Evolutionary conservation across 2,113 vertebrate species (phyloP), one percentile per base, ranked within the genome.

Genomic region (Mesoclemmys tuberculata): DNA sequence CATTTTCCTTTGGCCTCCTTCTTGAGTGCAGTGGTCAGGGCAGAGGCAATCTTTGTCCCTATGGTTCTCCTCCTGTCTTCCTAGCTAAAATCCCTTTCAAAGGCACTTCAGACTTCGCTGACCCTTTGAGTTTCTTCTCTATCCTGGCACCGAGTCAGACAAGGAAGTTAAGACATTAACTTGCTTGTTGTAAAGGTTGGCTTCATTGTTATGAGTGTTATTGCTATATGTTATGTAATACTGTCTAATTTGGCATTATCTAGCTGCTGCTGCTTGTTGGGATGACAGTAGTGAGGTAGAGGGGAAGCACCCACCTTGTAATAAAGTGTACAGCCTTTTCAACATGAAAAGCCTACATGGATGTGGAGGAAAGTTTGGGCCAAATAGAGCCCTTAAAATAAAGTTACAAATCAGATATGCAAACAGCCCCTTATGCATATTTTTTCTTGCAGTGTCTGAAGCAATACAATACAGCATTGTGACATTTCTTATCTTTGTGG

Each of bases 401-500:
- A 54, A n/a, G 10, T 58, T 13, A 85, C 58, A 88, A 80, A 90
- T 21, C 54, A 58, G 11, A 14, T 58, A 46, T 27, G 78, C 9
- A 77, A 83, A 71, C 22, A 44, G 31, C 35, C 58, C 58, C 58
- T 46, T 8, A 8, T 29, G 18, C 8, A 4, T 2, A 44, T 61
- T 21, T 3, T 26, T 89, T 46, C 54, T 81, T 29, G 21, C 26
- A 64, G 5, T 74, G 6, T 29, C 24, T 55, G 35, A n/a, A 48
- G 52, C 35, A 80, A 2, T 55, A 31, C 9, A 84, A 31, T 41
- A 35, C 80, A 87, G 41, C 54, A 51, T 7, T 35, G 44, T 51
- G 31, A 26, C 18, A 79, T 87, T 4, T 29, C 64, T 58, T 78
- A n/a, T 98, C 35, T 97, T 99, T 64, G 96, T 98, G 5, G 96